phyloP scores from a whole-genome alignment of 2,113 vertebrate species.

The Erinaceus europaeus region DNA sequence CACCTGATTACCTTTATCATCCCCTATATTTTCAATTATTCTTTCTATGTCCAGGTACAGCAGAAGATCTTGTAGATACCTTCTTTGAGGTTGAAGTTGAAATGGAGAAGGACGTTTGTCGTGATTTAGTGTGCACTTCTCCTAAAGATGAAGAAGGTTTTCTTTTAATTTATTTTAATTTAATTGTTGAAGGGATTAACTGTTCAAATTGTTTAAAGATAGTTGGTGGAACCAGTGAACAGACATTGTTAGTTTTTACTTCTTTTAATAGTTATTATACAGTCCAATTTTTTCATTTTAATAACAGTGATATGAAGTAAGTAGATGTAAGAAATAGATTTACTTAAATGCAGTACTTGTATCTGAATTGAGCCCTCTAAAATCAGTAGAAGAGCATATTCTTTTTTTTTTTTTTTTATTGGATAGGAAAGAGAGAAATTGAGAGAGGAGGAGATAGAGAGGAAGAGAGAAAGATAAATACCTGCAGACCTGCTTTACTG shows the following conservation, averaged over 20 bases:
- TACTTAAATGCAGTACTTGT: not conserved
- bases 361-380: not conserved
- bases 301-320: not conserved
- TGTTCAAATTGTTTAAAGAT: conserved; percentile 27
- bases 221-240: not conserved
- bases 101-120: conserved; percentile 98
- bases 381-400: not conserved
- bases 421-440: too few species aligned
- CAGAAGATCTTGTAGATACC: conserved; percentile 94
- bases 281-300: conserved; percentile 21
- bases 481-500: too few species aligned
- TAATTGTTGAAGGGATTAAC: conserved; percentile 47
- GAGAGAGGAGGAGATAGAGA: too few species aligned
- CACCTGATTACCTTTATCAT: not conserved
- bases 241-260: not conserved
- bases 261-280: not conserved
- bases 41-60: conserved; percentile 81
- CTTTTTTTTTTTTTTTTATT: too few species aligned
- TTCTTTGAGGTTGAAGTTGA: conserved; percentile 99
- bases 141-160: conserved; percentile 97
- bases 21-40: not conserved
- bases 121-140: conserved; percentile 96
- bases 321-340: not conserved
- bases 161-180: conserved; percentile 59
- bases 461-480: too few species aligned